These are phyloP conservation scores for Azemiops feae DNA, from an alignment of 2,113 vertebrate species.

Conservation along the genomic window DNA sequence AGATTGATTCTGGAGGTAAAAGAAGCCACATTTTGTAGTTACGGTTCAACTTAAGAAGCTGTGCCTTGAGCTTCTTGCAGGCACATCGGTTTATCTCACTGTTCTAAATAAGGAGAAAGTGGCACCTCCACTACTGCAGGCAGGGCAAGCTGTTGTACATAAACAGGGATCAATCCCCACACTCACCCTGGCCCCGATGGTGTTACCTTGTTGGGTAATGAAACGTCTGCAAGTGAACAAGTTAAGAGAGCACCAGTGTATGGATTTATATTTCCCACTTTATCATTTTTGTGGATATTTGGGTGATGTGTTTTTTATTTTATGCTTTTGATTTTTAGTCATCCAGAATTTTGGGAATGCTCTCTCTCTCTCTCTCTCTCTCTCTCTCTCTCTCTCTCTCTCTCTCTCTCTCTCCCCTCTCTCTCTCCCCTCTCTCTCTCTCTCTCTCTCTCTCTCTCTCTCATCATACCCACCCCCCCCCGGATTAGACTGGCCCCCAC, in stretches of 20 bases:
- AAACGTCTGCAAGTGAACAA: neutral
- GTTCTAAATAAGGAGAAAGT: neutral
- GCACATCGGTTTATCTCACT: neutral
- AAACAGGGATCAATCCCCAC: neutral
- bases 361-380: no score
- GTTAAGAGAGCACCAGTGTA: neutral
- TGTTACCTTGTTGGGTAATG: neutral
- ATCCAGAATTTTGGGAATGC: no score
- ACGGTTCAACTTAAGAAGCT: neutral
- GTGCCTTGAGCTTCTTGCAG: neutral
- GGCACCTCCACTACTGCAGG: neutral
- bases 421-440: no score
- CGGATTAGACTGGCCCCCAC: no score
- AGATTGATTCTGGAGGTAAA: conserved; percentile 72
- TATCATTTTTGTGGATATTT: neutral
- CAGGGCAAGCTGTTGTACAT: neutral
- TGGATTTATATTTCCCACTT: neutral
- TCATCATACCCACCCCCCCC: no score
- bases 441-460: no score
- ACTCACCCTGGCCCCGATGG: neutral
- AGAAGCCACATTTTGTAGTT: neutral
- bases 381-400: no score
- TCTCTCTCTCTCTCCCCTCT: no score
- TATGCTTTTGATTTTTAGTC: neutral
- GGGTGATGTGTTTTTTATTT: neutral